Percentiles rank a stretch among this genome's conserved stretches.
These are phyloP conservation scores for Anagyrus pseudococci DNA, from an alignment of 2,888 invertebrate species.

Conservation along the genomic window DNA sequence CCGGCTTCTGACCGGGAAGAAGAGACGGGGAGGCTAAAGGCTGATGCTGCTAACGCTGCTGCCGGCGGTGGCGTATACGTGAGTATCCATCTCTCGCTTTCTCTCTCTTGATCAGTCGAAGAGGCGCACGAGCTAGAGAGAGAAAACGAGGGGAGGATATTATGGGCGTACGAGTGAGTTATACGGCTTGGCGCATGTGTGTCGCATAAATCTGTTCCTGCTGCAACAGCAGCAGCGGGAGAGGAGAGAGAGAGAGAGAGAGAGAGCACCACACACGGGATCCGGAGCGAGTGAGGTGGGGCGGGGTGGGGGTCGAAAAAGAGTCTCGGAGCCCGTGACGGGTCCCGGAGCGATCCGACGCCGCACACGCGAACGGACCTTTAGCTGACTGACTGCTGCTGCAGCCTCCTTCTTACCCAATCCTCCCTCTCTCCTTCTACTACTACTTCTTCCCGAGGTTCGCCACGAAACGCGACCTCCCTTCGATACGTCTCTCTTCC, in stretches of 20 bases:
- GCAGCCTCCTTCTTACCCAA: slow-evolving; percentile 38
- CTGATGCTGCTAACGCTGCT: neutral
- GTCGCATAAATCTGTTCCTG: slow-evolving; percentile 60
- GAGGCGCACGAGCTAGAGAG: slow-evolving; percentile 47
- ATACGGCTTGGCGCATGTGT: slow-evolving; percentile 60
- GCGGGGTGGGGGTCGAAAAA: too few relatives aligned
- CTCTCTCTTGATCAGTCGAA: neutral
- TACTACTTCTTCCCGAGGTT: slow-evolving; percentile 1
- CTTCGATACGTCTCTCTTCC: neutral
- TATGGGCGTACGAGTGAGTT: slow-evolving; percentile 61
- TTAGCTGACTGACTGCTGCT: slow-evolving; percentile 46
- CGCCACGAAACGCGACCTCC: slow-evolving; percentile 10
- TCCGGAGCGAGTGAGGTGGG: too few relatives aligned
- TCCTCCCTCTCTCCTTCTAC: too few relatives aligned
- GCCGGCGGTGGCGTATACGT: neutral
- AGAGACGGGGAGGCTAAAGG: slow-evolving; percentile 42
- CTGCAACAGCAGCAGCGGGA: slow-evolving; percentile 42
- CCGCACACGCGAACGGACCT: neutral
- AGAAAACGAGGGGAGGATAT: slow-evolving; percentile 61
- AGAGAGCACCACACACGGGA: too few relatives aligned
- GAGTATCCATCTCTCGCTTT: neutral
- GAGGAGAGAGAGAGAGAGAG: slow-evolving; percentile 12
- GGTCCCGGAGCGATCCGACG: slow-evolving; percentile 30
- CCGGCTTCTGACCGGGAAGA: slow-evolving; percentile 45
- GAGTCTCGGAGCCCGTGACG: slow-evolving; percentile 50